Evolutionary conservation across 35 echinoderm and acorn worm species (phyloP).

Genomic region (Amphiura filiformis): DNA sequence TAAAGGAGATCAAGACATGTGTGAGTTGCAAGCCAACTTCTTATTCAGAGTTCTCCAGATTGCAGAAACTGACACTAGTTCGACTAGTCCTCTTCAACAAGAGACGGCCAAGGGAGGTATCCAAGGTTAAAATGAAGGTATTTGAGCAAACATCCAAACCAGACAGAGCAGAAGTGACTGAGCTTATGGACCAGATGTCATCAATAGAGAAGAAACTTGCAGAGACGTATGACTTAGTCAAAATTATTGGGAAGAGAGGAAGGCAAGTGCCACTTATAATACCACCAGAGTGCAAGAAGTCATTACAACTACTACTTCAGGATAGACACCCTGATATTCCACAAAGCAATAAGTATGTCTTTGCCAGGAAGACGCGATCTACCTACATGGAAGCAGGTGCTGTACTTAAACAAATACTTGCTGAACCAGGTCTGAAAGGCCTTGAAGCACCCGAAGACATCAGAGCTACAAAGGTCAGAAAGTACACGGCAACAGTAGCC

Average conservation of each 20-base stretch:
- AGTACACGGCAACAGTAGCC: slow-evolving; percentile 5
- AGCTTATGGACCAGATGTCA: slow-evolving; percentile 18
- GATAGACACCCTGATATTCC: neutral
- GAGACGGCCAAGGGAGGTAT: neutral
- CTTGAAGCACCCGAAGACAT: neutral
- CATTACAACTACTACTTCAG: neutral
- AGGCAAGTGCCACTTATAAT: neutral
- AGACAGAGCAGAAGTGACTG: neutral
- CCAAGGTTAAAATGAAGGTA: neutral
- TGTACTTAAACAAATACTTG: neutral
- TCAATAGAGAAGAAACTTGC: neutral
- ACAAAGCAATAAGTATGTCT: neutral
- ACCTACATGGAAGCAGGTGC: slow-evolving; percentile 7
- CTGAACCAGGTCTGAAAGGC: neutral
- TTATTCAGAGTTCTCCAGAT: neutral
- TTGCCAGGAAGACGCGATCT: neutral
- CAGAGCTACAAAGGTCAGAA: neutral
- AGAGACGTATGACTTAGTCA: neutral
- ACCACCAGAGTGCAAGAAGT: neutral
- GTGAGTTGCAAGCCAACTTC: neutral
- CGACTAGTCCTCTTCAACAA: neutral
- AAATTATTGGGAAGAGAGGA: slow-evolving; percentile 10
- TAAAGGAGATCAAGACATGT: neutral
- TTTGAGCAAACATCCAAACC: neutral
- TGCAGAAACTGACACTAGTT: slow-evolving; percentile 3